These are phyloP conservation scores for Drosophila insularis DNA, from an alignment of 1,140 invertebrate genomes.

Conservation along the genomic window DNA sequence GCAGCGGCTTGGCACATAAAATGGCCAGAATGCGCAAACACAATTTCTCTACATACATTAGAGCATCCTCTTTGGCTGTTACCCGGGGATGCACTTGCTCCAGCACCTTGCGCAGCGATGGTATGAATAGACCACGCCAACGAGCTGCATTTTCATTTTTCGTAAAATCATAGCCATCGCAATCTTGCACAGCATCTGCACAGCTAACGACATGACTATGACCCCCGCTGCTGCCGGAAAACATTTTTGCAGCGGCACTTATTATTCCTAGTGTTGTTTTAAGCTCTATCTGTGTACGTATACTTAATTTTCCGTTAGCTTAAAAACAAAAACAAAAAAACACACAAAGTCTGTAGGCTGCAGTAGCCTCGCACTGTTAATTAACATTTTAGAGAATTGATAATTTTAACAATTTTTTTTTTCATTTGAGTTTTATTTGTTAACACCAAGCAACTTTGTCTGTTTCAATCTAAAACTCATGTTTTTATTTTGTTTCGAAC, in stretches of 20 bases:
- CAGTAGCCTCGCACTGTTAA: not conserved
- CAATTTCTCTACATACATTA: constrained; percentile 96
- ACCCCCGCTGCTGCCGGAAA: constrained; percentile 55
- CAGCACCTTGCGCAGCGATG: constrained; percentile 91
- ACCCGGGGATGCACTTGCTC: constrained; percentile 95
- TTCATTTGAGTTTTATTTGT: not conserved
- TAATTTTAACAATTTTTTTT: not conserved
- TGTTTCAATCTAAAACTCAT: too few species aligned
- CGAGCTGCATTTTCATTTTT: constrained; percentile 93
- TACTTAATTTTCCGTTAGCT: constrained; percentile 7
- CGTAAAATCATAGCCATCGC: constrained; percentile 91
- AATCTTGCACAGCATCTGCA: constrained; percentile 51
- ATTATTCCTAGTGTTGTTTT: not conserved
- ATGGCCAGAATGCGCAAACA: constrained; percentile 94
- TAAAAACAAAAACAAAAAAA: constrained; percentile 11
- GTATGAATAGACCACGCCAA: constrained; percentile 94
- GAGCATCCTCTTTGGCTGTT: constrained; percentile 93
- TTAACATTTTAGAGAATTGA: not conserved
- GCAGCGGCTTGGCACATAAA: constrained; percentile 92
- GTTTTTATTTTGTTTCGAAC: too few species aligned
- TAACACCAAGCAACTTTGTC: not conserved
- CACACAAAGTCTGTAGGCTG: not conserved
- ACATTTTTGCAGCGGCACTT: constrained; percentile 56
- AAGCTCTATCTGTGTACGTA: not conserved
- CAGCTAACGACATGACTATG: constrained; percentile 48